phyloP scores from a whole-genome alignment of 2,113 vertebrate genomes.

The Carlito syrichta region DNA sequence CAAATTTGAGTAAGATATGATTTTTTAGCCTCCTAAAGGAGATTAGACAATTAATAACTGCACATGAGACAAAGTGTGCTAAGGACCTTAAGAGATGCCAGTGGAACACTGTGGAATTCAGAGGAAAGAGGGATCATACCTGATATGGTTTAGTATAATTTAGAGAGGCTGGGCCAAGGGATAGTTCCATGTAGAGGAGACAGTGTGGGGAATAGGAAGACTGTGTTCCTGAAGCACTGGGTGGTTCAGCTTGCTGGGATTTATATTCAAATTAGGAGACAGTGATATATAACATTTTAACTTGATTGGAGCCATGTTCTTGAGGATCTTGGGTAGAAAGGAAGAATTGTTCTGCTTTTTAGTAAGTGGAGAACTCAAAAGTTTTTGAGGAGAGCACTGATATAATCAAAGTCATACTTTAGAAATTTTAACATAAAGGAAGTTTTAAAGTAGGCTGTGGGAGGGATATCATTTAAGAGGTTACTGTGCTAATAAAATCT shows the following conservation, averaged over 20 bases:
- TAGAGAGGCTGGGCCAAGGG: not conserved
- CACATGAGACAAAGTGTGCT: not conserved
- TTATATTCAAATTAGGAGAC: not conserved
- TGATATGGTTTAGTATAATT: not conserved
- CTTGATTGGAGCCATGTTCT: not conserved
- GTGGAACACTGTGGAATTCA: not conserved
- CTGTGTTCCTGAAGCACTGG: not conserved
- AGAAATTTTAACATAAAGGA: not conserved
- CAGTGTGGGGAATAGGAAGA: not conserved
- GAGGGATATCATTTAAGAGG: not conserved
- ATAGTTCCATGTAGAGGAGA: too few species aligned
- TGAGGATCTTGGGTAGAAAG: not conserved
- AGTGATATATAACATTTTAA: not conserved
- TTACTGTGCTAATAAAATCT: not conserved
- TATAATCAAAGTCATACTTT: not conserved
- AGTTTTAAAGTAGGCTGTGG: not conserved
- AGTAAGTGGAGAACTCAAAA: not conserved
- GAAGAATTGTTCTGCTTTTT: not conserved
- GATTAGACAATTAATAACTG: not conserved
- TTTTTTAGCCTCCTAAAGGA: not conserved
- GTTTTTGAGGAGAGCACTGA: not conserved
- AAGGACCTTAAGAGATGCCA: not conserved
- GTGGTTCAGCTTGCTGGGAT: not conserved
- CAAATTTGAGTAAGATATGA: not conserved
- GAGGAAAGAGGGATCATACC: not conserved